Evolutionary conservation across 92 coral and sea anemone species (phyloP).

Genomic region (Blastomussa wellsi): DNA sequence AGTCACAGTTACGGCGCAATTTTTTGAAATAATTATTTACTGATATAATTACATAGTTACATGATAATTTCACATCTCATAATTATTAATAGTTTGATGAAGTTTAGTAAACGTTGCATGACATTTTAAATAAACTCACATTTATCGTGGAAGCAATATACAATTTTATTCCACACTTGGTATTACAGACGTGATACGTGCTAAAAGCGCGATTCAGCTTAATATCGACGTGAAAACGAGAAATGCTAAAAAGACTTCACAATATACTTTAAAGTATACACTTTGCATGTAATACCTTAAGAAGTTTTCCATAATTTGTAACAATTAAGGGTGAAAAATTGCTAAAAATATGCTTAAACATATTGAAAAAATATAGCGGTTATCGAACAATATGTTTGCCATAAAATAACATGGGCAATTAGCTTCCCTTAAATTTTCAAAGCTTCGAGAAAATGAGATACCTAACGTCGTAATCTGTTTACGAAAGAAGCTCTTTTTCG

Average conservation of each 20-base stretch:
- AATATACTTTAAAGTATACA: not conserved
- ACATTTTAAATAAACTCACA: constrained; percentile 4
- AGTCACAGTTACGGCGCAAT: not conserved
- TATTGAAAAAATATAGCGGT: not conserved
- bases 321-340: not conserved
- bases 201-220: constrained; percentile 22
- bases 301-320: not conserved
- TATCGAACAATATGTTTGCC: not conserved
- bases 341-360: not conserved
- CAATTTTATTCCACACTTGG: not conserved
- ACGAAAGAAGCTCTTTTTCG: not conserved
- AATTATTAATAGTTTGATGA: not conserved
- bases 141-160: constrained; percentile 19
- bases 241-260: not conserved
- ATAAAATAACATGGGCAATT: not conserved
- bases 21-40: not conserved
- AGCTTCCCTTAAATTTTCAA: not conserved
- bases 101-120: not conserved
- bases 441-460: not conserved
- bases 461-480: not conserved
- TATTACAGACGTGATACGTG: not conserved
- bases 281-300: not conserved
- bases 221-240: not conserved
- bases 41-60: not conserved
- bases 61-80: constrained; percentile 5